A percentile compares a stretch with the other conserved stretches of the same genome.
Evolutionary conservation across 2,888 invertebrate genomes (phyloP).

Genomic region (Aplocera efformata): DNA sequence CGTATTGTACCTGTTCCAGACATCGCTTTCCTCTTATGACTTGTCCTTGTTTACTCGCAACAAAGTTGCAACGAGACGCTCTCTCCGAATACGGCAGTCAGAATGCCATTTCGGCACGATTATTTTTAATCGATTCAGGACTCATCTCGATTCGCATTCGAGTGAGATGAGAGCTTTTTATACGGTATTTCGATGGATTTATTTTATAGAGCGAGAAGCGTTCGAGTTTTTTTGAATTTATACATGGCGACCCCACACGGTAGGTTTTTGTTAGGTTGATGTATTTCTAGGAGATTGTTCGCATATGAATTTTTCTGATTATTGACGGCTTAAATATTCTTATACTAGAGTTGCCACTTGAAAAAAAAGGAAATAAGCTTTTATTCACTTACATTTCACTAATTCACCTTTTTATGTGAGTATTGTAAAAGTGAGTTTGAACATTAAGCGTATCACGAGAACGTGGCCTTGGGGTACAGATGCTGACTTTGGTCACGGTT

Average conservation of each 20-base stretch:
- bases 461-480: too few species aligned
- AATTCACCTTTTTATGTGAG: too few species aligned
- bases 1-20: neutral
- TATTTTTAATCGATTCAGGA: slow-evolving; percentile 36
- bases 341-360: too few species aligned
- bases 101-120: slow-evolving; percentile 44
- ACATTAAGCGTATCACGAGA: too few species aligned
- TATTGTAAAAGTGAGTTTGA: too few species aligned
- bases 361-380: too few species aligned
- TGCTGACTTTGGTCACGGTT: too few species aligned
- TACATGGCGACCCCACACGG: neutral
- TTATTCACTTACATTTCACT: too few species aligned
- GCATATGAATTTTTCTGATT: too few species aligned
- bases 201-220: neutral
- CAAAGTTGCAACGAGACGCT: slow-evolving; percentile 43
- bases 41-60: slow-evolving; percentile 40
- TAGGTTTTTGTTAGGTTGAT: neutral
- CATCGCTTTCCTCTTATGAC: slow-evolving; percentile 28
- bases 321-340: too few species aligned
- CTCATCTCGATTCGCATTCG: slow-evolving; percentile 14
- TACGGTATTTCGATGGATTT: neutral
- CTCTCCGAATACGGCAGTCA: slow-evolving; percentile 41
- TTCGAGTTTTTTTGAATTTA: neutral
- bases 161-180: neutral
- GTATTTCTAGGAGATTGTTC: too few species aligned